Conservation (phyloP, 2,888 invertebrate species). For the Phyllotreta striolata region DNA sequence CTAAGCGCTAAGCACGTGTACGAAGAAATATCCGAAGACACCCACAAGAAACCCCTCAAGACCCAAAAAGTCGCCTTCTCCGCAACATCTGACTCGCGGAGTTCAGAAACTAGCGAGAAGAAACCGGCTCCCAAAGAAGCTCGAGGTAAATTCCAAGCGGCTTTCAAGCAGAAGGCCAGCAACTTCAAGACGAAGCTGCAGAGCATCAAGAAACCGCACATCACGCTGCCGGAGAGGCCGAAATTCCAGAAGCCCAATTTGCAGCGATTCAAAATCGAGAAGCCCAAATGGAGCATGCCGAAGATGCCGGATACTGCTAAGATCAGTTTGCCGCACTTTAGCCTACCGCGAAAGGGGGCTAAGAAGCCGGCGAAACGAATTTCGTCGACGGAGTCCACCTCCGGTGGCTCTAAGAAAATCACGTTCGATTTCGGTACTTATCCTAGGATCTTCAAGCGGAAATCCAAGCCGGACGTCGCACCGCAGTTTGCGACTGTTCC, state of each 20-base stretch:
- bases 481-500: slow-evolving; percentile 75
- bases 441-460: slow-evolving; percentile 71
- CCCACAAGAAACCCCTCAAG: slow-evolving; percentile 15
- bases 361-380: slow-evolving; percentile 59
- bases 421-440: slow-evolving; percentile 80
- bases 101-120: slow-evolving; percentile 13
- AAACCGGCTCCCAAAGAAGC: slow-evolving; percentile 21
- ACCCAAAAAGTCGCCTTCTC: slow-evolving; percentile 15
- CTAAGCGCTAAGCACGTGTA: slow-evolving; percentile 14
- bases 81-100: slow-evolving; percentile 31
- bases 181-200: slow-evolving; percentile 69
- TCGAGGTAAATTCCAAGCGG: slow-evolving; percentile 41
- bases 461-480: slow-evolving; percentile 55
- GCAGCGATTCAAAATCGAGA: slow-evolving; percentile 63
- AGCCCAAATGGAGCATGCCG: slow-evolving; percentile 68
- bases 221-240: slow-evolving; percentile 67
- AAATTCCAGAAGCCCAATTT: slow-evolving; percentile 61
- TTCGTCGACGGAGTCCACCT: slow-evolving; percentile 64
- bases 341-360: slow-evolving; percentile 57
- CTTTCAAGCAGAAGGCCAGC: slow-evolving; percentile 60
- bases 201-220: slow-evolving; percentile 65
- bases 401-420: slow-evolving; percentile 66
- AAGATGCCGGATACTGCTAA: slow-evolving; percentile 71
- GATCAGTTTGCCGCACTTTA: slow-evolving; percentile 68
- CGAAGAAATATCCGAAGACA: slow-evolving; percentile 15